Percentiles rank a stretch among this genome's conserved stretches.
Evolutionary conservation across 2,797 vertebrate species (phyloP).

Genomic region (Falco rusticolus): DNA sequence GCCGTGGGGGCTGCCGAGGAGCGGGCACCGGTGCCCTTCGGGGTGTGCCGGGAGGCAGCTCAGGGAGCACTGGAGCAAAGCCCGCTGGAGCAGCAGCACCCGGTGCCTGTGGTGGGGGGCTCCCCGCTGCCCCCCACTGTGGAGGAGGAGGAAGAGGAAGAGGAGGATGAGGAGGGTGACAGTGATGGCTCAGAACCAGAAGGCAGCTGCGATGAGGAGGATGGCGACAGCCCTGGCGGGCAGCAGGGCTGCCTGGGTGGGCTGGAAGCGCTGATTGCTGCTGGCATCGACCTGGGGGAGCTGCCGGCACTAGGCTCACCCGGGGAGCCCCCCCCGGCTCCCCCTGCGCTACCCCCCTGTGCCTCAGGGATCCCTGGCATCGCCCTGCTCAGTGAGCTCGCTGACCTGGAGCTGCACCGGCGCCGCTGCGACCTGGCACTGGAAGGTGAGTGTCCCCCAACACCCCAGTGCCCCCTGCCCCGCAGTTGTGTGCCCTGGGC

Average conservation of each 20-base stretch:
- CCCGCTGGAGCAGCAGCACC: conserved; percentile 21
- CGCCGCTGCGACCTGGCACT: conserved; percentile 64
- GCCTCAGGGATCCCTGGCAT: conserved; percentile 87
- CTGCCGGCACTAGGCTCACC: conserved; percentile 36
- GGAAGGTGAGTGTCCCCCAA: conserved; percentile 59
- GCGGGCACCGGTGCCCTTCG: not conserved
- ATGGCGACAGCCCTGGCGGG: not conserved
- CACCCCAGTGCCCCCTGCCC: not conserved
- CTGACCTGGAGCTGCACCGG: conserved; percentile 88
- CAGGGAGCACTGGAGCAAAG: conserved; percentile 50
- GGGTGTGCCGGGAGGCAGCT: conserved; percentile 32
- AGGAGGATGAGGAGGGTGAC: conserved; percentile 34
- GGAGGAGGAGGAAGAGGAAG: conserved; percentile 48
- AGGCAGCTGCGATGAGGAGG: not conserved
- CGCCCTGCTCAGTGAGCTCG: conserved; percentile 93
- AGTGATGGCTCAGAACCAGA: conserved; percentile 20
- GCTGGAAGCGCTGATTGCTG: conserved; percentile 90
- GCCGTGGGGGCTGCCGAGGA: not conserved
- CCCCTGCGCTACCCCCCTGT: conserved; percentile 39
- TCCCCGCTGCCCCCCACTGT: not conserved
- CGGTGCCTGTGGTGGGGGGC: rapidly evolving
- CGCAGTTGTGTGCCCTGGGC: too few species aligned
- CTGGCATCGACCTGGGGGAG: conserved; percentile 84
- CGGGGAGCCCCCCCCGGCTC: not conserved
- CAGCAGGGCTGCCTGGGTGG: conserved; percentile 79